These are phyloP conservation scores for Dione juno DNA, from an alignment of 2,888 invertebrate genomes.

Conservation along the genomic window DNA sequence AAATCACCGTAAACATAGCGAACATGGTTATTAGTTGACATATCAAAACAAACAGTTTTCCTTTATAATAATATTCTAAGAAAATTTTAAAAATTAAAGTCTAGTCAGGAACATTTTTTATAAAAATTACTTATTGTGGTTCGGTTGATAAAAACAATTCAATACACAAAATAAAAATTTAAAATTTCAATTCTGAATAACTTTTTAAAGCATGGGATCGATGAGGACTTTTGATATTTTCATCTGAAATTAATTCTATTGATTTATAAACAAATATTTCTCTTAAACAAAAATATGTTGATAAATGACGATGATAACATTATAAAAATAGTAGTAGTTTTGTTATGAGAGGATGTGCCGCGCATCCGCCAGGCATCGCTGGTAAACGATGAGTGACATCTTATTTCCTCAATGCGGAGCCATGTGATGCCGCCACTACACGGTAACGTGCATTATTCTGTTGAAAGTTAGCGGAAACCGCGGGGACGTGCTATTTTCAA, in stretches of 20 bases:
- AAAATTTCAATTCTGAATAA: no score
- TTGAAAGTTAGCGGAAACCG: constrained; percentile 29
- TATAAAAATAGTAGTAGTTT: constrained; percentile 46
- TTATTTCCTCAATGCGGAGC: constrained; percentile 64
- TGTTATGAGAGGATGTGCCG: constrained; percentile 43
- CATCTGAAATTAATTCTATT: neutral
- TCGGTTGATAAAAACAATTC: no score
- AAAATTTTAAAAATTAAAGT: no score
- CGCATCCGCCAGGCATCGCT: constrained; percentile 61
- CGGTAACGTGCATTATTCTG: constrained; percentile 47
- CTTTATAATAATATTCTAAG: neutral
- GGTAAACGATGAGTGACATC: constrained; percentile 68
- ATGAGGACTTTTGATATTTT: no score
- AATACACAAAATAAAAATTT: no score
- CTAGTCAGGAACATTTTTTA: no score
- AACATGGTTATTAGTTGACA: constrained; percentile 4
- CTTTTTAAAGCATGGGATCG: no score
- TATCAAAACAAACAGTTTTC: neutral
- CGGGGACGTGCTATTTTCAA: constrained; percentile 31
- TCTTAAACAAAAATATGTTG: constrained; percentile 11
- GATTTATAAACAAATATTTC: neutral
- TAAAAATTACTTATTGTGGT: no score
- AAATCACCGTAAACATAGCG: neutral
- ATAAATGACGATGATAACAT: constrained; percentile 7
- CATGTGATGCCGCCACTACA: constrained; percentile 53